A percentile compares a stretch with the other conserved stretches of the same genome.
These are phyloP conservation scores for Melanotaenia trifasciata DNA, from an alignment of 2,797 vertebrate genomes.

Conservation along the genomic window DNA sequence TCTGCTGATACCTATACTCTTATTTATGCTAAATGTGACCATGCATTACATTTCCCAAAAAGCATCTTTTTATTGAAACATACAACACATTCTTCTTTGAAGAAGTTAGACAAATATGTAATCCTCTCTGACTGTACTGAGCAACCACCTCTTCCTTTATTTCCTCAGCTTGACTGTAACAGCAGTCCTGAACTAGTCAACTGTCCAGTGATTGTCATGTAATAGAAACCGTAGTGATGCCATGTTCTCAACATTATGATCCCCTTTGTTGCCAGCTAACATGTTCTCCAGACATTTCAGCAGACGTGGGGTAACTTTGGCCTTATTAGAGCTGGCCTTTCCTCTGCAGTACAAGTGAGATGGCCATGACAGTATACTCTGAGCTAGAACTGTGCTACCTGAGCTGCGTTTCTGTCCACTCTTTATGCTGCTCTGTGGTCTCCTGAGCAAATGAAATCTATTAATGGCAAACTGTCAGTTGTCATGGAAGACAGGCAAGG, in stretches of 20 bases:
- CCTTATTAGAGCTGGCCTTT: slow-evolving; percentile 55
- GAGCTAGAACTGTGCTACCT: slow-evolving; percentile 44
- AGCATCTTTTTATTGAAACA: not conserved
- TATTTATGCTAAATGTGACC: not conserved
- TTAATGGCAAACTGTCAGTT: slow-evolving; percentile 68
- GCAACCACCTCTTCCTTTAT: not conserved
- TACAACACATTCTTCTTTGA: slow-evolving; percentile 17
- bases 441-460: slow-evolving; percentile 65
- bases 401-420: slow-evolving; percentile 41
- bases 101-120: slow-evolving; percentile 9
- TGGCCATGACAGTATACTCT: slow-evolving; percentile 40
- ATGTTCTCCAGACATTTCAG: slow-evolving; percentile 42
- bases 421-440: slow-evolving; percentile 57
- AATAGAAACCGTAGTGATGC: slow-evolving; percentile 21
- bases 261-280: slow-evolving; percentile 20
- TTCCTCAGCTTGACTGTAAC: not conserved
- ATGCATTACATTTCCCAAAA: not conserved
- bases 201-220: not conserved
- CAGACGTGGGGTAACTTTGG: slow-evolving; percentile 36
- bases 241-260: slow-evolving; percentile 8
- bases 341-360: slow-evolving; percentile 27
- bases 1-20: not conserved
- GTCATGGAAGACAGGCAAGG: slow-evolving; percentile 32
- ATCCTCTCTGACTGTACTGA: slow-evolving; percentile 1
- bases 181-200: not conserved